Evolutionary conservation across 2,113 vertebrate genomes (phyloP), one percentile per base, ranked within the genome.

Genomic region (Gymnorhina tibicen): DNA sequence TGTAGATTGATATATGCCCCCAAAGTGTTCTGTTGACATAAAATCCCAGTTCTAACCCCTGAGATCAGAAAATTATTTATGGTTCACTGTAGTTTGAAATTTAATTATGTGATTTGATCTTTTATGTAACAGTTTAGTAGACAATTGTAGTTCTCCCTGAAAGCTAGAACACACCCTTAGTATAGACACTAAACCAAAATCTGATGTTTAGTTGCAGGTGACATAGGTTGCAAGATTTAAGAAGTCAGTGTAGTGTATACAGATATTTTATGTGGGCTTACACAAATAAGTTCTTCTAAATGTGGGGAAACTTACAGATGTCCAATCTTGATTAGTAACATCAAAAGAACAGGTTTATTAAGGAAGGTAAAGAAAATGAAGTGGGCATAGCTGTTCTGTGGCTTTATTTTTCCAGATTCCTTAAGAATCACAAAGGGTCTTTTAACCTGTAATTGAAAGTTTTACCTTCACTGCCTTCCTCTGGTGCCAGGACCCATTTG

Each of bases 391-490:
- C 89, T 94, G 75, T 86, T 87, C 70, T 95, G 72, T 88, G 82
- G 79, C 93, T 97, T 91, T 49, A 2, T 23, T 91, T 92, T 92
- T 97, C 96, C 85, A 95, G 44, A 89, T 93, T 91, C 77, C 74
- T 97, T 76, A 81, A 95, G 93, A 97, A 67, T 92, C 87, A 93
- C 63, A 86, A 58, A 93, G 91, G 94, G 93, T 64, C 85, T 98
- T 75, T 89, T 96, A 83, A 78, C 27, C 62, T 81, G 69, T 96
- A 94, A 84, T 68, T 98, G 64, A 97, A 97, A 97, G 82, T 96
- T 89, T 98, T 97, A 96, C 94, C 97, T 98, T 97, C 44, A 47
- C 88, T 89, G 70, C 93, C 94, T 91, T 92, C 64, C 46, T 91
- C 95, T 96, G 80, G 91, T 97, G 88, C 81, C 87, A 77, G 5